Evolutionary conservation across 2,113 vertebrate genomes (phyloP).

Genomic region (Clupea harengus): DNA sequence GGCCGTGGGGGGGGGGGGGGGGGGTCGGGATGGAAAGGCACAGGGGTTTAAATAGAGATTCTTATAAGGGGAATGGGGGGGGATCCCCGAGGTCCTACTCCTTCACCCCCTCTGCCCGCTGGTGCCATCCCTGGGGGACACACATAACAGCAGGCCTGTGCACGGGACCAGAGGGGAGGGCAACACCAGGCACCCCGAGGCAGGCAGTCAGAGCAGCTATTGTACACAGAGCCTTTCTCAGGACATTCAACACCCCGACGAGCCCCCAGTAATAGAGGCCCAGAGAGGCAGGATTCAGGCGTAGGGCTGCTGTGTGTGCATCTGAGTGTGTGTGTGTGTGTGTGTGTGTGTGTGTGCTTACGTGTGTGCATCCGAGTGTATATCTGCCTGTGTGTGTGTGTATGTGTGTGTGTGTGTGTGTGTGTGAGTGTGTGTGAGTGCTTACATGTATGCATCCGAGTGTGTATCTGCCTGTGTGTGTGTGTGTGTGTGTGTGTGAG

Average conservation of each 20-base stretch:
- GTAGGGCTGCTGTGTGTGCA: neutral
- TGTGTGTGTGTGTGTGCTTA: neutral
- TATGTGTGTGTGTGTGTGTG: slow-evolving; percentile 1
- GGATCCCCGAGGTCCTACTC: slow-evolving; percentile 30
- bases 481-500: neutral
- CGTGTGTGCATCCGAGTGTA: neutral
- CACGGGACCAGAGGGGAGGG: slow-evolving; percentile 56
- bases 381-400: neutral
- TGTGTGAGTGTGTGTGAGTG: neutral
- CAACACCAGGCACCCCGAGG: slow-evolving; percentile 61
- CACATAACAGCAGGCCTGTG: slow-evolving; percentile 57
- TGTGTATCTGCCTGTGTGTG: neutral
- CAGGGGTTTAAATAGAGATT: neutral
- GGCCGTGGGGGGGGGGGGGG: neutral
- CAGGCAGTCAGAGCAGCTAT: slow-evolving; percentile 71
- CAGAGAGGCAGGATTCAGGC: neutral
- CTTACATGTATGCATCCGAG: neutral
- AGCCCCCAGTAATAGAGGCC: slow-evolving; percentile 31
- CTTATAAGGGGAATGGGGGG: neutral
- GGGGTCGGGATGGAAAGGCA: neutral
- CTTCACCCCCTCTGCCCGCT: slow-evolving; percentile 49
- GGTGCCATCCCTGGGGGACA: slow-evolving; percentile 44
- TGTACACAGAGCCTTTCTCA: slow-evolving; percentile 73
- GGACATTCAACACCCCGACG: slow-evolving; percentile 71
- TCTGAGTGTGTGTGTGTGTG: neutral